Conservation (phyloP, 2,797 vertebrate genomes). For the Morus bassanus region DNA sequence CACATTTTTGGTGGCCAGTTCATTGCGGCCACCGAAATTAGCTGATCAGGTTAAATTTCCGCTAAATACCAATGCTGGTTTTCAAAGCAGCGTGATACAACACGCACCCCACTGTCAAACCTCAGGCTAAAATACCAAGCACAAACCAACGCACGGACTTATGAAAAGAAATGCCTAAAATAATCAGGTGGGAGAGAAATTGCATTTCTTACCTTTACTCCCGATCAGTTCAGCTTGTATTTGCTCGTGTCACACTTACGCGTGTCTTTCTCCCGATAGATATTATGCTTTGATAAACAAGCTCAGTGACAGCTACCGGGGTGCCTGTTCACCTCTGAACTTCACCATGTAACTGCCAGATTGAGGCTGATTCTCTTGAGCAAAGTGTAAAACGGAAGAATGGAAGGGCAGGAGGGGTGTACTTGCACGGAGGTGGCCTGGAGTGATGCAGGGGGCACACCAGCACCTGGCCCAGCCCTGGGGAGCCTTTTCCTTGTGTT, state of each 20-base stretch:
- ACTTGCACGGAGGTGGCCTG: background rate
- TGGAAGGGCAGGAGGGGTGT: background rate
- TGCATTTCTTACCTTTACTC: background rate
- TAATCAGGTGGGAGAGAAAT: background rate
- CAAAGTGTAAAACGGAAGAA: background rate
- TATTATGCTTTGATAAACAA: background rate
- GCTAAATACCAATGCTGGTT: rapidly evolving
- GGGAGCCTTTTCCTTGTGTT: background rate
- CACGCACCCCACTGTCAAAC: background rate
- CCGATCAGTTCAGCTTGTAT: background rate
- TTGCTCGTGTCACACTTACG: background rate
- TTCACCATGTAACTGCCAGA: background rate
- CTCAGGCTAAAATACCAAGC: background rate
- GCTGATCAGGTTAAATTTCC: background rate
- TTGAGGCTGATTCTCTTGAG: background rate
- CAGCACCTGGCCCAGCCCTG: background rate
- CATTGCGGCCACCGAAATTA: background rate
- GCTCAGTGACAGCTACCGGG: background rate
- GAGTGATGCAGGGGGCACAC: background rate
- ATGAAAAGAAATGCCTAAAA: background rate
- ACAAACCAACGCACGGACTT: background rate
- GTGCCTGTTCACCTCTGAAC: background rate
- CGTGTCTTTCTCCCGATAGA: background rate
- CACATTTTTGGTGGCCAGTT: background rate
- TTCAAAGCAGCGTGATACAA: background rate